phyloP scores from a whole-genome alignment of 2,797 vertebrate genomes.

The Enteromius paludinosus region DNA sequence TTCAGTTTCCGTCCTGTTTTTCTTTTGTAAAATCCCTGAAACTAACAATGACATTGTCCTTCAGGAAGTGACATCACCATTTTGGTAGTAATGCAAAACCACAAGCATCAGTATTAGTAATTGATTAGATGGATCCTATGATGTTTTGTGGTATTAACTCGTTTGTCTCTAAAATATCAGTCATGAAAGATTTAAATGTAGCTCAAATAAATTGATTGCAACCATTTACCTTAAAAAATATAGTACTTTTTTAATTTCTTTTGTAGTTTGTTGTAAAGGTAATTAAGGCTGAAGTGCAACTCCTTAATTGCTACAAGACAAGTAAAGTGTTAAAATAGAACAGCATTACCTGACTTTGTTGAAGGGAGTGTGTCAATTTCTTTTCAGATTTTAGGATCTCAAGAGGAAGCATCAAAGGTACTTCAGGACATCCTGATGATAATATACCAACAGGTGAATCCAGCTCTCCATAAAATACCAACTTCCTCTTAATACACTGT shows the following conservation, averaged over 20 bases:
- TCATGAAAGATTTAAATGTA: not conserved
- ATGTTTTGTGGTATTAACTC: not conserved
- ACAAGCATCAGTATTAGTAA: not conserved
- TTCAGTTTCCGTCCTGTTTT: not conserved
- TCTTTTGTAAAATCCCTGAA: slow-evolving; percentile 2
- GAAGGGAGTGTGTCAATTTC: not conserved
- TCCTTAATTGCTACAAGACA: not conserved
- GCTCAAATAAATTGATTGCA: too few relatives aligned
- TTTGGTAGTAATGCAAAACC: not conserved
- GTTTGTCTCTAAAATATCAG: not conserved
- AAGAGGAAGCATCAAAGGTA: slow-evolving; percentile 62
- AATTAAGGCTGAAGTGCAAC: not conserved
- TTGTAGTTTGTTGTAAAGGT: not conserved
- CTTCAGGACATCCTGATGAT: slow-evolving; percentile 61
- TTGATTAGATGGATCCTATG: not conserved
- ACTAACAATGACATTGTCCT: not conserved
- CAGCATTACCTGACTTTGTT: not conserved
- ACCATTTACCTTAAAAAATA: too few relatives aligned
- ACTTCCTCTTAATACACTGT: not conserved
- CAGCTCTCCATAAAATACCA: not conserved
- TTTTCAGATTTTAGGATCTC: slow-evolving; percentile 59
- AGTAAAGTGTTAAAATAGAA: not conserved
- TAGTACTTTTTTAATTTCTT: too few relatives aligned
- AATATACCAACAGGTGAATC: slow-evolving; percentile 71
- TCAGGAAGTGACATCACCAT: not conserved